A percentile compares a stretch with the other conserved stretches of the same genome.
Conservation (phyloP, 92 coral and sea anemone species). For the Porites lobata region DNA sequence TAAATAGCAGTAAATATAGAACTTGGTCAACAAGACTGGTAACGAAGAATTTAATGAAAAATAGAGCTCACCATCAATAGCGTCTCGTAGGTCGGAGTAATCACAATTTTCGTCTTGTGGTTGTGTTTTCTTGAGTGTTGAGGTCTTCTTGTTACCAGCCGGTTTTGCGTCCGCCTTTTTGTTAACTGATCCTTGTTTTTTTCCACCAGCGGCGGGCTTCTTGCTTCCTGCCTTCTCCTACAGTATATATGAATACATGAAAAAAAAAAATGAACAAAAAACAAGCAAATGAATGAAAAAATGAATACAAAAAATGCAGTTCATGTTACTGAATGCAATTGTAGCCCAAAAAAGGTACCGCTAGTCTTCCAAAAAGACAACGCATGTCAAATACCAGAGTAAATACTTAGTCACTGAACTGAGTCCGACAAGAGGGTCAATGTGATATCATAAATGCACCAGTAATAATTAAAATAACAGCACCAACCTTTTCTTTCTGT, state of each 20-base stretch:
- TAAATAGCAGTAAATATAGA: too few relatives aligned
- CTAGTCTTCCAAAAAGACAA: neutral
- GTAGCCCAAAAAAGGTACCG: neutral
- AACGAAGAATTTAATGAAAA: neutral
- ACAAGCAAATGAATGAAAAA: neutral
- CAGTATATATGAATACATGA: neutral
- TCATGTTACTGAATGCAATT: neutral
- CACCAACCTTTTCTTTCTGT: slow-evolving; percentile 44
- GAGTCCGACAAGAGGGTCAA: neutral
- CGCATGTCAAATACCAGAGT: neutral
- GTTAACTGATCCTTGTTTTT: slow-evolving; percentile 7
- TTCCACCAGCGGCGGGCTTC: slow-evolving; percentile 3
- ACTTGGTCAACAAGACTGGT: too few relatives aligned
- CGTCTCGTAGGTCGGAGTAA: slow-evolving; percentile 55
- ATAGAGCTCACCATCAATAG: slow-evolving; percentile 61
- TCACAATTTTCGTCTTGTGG: slow-evolving; percentile 51
- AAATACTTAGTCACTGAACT: neutral
- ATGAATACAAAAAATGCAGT: too few relatives aligned
- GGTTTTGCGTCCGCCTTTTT: slow-evolving; percentile 32
- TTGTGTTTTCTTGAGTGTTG: slow-evolving; percentile 37
- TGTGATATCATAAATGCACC: too few relatives aligned
- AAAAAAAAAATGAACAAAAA: neutral
- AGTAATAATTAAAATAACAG: neutral
- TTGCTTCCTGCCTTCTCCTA: slow-evolving; percentile 51
- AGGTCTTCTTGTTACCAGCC: slow-evolving; percentile 2